Percentiles rank a stretch among this genome's conserved stretches.
Conservation (phyloP, 2,888 invertebrate genomes). For the Hybos culiciformis region DNA sequence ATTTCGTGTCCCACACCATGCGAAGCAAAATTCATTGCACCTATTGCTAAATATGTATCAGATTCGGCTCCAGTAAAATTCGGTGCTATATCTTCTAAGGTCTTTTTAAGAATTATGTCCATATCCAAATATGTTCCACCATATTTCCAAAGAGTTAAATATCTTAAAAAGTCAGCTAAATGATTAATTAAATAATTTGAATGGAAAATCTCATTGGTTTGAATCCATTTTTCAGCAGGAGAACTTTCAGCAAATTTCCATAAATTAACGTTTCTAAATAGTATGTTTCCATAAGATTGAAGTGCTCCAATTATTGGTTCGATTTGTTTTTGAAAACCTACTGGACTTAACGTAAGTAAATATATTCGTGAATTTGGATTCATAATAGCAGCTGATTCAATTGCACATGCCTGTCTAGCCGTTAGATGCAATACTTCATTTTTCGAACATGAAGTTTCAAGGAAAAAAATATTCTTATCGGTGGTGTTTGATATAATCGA, state of each 20-base stretch:
- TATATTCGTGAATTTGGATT: too few species aligned
- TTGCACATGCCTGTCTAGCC: too few species aligned
- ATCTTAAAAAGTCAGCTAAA: constrained; percentile 27
- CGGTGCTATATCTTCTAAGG: constrained; percentile 36
- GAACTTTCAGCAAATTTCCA: constrained; percentile 27
- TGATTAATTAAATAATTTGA: constrained; percentile 26
- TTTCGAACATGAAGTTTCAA: too few species aligned
- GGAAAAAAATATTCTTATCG: too few species aligned
- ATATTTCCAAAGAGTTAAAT: constrained; percentile 48
- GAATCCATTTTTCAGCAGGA: constrained; percentile 28
- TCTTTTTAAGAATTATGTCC: constrained; percentile 50
- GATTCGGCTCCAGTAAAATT: constrained; percentile 54
- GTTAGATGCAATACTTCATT: too few species aligned
- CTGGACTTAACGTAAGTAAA: too few species aligned
- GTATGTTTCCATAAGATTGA: constrained; percentile 26
- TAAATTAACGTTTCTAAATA: constrained; percentile 26
- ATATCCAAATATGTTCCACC: constrained; percentile 65
- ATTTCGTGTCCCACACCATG: constrained; percentile 42
- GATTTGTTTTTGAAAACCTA: too few species aligned
- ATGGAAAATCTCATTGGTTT: constrained; percentile 22
- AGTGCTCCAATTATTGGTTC: too few species aligned
- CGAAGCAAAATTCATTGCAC: constrained; percentile 47
- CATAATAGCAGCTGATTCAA: too few species aligned
- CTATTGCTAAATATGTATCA: constrained; percentile 45
- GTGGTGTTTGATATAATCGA: too few species aligned